Evolutionary conservation across 2,888 invertebrate genomes (phyloP), one percentile per base, ranked within the genome.

Genomic region (Mactromeris polynyma): DNA sequence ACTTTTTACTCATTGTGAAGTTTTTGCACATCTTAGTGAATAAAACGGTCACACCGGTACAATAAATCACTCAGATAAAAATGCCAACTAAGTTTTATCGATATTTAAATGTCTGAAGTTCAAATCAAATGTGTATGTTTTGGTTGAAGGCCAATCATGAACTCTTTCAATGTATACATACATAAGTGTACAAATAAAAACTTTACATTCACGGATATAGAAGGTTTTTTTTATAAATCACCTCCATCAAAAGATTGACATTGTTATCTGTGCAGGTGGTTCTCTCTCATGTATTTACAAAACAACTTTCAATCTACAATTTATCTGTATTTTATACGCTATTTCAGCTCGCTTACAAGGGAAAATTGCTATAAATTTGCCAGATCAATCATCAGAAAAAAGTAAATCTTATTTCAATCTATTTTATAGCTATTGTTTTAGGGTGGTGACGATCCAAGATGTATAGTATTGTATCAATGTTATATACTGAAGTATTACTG

Each of bases 41-140:
- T 73, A 73, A 36, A 73, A 73, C 73, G 73, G 31, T 73, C 17
- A 33, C 73, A 36, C 73, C 73, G 33, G 33, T 33, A 73, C 19
- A 73, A 31, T 33, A 33, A 33, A 69, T 69, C 69, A 69, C 26
- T 26, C 73, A 73, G 73, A 73, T 73, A 73, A 73, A 73, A 73
- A 73, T 33, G 73, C 73, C 73, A 73, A 36, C 36, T 73, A 73
- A 36, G 73, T 73, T 73, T 73, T 73, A 73, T 73, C 73, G 73
- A 73, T 73, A 36, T 73, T 73, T 73, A 73, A 73, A 73, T 73
- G 36, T 73, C 31, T 73, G 73, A 73, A 73, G 73, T 73, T 73
- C 73, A 73, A 73, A 73, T 73, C 36, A 73, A 73, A 73, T 73
- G 11, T 73, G 36, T 73, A 36, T 73, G 36, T 73, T 73, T 73